Percentiles rank a stretch among this genome's conserved stretches.
Conservation (phyloP, 2,113 vertebrate species). For the Porphyrio hochstetteri region DNA sequence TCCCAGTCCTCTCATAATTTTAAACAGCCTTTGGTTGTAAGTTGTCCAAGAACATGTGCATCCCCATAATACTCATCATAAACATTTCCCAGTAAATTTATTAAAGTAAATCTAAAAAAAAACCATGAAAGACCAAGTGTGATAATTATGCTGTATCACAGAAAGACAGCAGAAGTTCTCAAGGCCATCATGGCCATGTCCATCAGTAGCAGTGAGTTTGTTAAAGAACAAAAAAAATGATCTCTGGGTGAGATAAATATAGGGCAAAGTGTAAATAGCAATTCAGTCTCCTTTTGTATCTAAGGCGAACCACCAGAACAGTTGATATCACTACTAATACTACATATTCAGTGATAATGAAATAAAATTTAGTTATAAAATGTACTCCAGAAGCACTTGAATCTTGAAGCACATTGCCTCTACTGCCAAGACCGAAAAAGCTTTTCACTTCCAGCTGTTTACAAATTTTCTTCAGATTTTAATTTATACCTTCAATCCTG, state of each 20-base stretch:
- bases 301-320: background rate
- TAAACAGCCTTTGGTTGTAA: background rate
- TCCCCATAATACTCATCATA: background rate
- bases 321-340: fast-evolving
- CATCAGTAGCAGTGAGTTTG: background rate
- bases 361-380: background rate
- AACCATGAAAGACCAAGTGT: background rate
- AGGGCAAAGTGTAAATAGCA: background rate
- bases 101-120: background rate
- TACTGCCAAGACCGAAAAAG: background rate
- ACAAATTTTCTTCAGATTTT: background rate
- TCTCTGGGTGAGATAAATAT: background rate
- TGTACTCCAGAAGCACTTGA: background rate
- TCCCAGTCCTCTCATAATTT: background rate
- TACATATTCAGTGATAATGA: background rate
- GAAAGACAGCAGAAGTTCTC: background rate
- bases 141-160: background rate
- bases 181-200: background rate
- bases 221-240: background rate
- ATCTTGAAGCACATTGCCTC: background rate
- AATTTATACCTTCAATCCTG: background rate
- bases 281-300: background rate
- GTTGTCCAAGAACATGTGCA: background rate
- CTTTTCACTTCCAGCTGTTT: background rate
- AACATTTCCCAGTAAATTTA: background rate